Conservation (phyloP, 2,113 vertebrate genomes). For the Psittacula cyanocephala region DNA sequence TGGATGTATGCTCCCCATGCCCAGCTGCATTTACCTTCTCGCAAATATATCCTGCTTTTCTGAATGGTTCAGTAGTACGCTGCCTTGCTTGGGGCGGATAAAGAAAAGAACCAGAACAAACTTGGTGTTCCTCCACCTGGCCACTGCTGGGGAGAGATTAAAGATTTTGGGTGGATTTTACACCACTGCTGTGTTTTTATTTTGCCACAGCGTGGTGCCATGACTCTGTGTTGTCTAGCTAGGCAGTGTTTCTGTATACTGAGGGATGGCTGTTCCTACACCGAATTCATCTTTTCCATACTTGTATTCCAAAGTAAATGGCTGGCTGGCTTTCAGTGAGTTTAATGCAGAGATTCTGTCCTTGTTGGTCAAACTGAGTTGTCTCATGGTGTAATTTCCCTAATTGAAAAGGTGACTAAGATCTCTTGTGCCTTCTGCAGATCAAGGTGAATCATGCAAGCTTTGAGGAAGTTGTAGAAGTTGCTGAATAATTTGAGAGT, state of each 20-base stretch:
- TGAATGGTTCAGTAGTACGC: rapidly evolving
- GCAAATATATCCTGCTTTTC: neutral
- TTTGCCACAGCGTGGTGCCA: constrained; percentile 37
- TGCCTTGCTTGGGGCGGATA: neutral
- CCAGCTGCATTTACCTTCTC: neutral
- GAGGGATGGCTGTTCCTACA: neutral
- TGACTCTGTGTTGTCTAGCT: neutral
- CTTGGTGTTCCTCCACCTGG: neutral
- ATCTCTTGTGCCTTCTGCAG: neutral
- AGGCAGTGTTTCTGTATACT: neutral
- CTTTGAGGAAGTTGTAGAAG: neutral
- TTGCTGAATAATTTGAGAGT: neutral
- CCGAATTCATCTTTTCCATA: neutral
- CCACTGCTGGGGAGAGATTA: rapidly evolving
- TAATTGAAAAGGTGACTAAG: neutral
- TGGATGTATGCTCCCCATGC: neutral
- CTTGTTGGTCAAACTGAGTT: neutral
- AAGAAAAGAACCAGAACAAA: neutral
- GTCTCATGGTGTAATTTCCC: neutral
- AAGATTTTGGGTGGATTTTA: neutral
- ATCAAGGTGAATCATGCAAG: neutral
- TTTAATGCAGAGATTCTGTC: neutral
- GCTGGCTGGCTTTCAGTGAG: neutral
- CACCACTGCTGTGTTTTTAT: neutral
- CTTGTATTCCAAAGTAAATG: neutral